These are phyloP conservation scores for Ictalurus furcatus DNA, from an alignment of 2,113 vertebrate genomes.

Conservation along the genomic window DNA sequence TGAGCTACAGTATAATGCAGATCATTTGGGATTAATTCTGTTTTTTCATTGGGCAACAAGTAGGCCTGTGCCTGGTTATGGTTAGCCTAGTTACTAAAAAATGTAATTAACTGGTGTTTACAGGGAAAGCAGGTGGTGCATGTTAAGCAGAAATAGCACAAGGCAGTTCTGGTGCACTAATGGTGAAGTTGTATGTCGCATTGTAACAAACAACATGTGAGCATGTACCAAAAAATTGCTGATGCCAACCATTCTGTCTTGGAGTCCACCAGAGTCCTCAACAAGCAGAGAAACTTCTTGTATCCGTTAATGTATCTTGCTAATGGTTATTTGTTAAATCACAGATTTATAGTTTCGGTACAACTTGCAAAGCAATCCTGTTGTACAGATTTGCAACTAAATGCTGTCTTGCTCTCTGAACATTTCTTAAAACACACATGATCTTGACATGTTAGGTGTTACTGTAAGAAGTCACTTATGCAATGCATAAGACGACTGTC, in stretches of 20 bases:
- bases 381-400: neutral
- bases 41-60: neutral
- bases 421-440: neutral
- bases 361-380: no score
- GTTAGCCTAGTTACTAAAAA: neutral
- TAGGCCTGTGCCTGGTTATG: neutral
- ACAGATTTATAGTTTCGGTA: neutral
- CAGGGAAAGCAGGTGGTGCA: neutral
- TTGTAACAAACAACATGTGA: neutral
- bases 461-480: neutral
- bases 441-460: neutral
- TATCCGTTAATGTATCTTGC: neutral
- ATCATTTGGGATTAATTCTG: neutral
- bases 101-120: neutral
- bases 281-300: neutral
- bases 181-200: neutral
- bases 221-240: neutral
- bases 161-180: neutral
- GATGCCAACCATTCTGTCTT: neutral
- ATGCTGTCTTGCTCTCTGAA: neutral
- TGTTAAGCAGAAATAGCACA: constrained; percentile 4
- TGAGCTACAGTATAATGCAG: neutral
- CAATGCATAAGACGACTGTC: neutral
- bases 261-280: neutral
- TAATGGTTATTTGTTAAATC: neutral